Percentiles rank a stretch among this genome's conserved stretches.
Conservation (phyloP, 1,140 invertebrate species). For the Cotesia vestalis region DNA sequence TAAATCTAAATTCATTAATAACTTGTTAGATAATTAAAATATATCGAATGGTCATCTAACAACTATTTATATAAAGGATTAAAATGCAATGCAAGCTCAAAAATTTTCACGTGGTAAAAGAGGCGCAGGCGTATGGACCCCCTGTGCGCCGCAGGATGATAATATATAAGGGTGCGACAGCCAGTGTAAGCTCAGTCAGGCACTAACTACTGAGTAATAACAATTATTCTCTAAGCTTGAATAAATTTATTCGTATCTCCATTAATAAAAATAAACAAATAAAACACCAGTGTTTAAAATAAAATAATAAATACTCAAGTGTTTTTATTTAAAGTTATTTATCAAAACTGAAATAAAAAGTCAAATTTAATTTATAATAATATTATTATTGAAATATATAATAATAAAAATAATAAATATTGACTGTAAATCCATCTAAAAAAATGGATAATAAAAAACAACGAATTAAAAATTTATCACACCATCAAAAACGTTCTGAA, state of each 20-base stretch:
- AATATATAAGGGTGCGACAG: conserved; percentile 47
- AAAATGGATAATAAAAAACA: conserved; percentile 55
- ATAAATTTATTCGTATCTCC: background rate
- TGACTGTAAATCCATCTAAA: too few species aligned
- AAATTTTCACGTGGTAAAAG: conserved; percentile 37
- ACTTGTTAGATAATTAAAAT: too few species aligned
- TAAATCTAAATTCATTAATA: too few species aligned
- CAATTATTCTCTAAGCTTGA: background rate
- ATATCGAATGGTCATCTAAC: too few species aligned
- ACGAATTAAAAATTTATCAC: conserved; percentile 42
- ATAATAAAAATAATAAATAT: too few species aligned
- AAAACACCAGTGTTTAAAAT: too few species aligned
- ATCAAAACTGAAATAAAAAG: too few species aligned
- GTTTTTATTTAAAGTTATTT: too few species aligned
- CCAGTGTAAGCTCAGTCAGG: conserved; percentile 44
- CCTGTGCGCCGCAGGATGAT: conserved; percentile 30
- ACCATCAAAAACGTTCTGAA: conserved; percentile 42
- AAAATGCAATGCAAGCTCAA: background rate
- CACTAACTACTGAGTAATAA: conserved; percentile 36
- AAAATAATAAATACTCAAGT: too few species aligned
- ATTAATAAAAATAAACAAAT: background rate
- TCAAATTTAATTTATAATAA: too few species aligned
- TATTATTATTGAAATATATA: too few species aligned
- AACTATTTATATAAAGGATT: too few species aligned
- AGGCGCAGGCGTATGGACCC: conserved; percentile 46